A percentile compares a stretch with the other conserved stretches of the same genome.
phyloP scores from a whole-genome alignment of 2,888 invertebrate species.

The Lycophotia porphyrea region DNA sequence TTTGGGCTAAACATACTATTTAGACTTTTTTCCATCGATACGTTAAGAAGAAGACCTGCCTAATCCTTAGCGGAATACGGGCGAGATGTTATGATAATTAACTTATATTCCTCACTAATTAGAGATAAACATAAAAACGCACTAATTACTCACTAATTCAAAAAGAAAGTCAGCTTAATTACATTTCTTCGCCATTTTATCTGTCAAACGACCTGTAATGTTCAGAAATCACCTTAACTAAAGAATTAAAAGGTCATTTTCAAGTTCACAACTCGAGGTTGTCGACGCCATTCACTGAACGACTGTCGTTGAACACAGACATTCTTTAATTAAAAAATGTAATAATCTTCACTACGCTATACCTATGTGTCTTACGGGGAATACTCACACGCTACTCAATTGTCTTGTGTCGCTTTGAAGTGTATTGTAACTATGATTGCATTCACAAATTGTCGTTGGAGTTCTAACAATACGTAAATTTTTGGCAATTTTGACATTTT shows the following conservation, averaged over 20 bases:
- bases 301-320: slow-evolving; percentile 7
- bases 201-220: background rate
- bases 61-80: too few relatives aligned
- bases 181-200: background rate
- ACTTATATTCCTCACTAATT: background rate
- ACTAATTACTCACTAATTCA: background rate
- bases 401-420: too few relatives aligned
- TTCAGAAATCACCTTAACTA: background rate
- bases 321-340: slow-evolving; percentile 33
- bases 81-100: too few relatives aligned
- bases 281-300: slow-evolving; percentile 10
- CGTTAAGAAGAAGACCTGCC: too few relatives aligned
- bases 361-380: background rate
- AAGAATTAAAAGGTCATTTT: background rate
- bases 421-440: too few relatives aligned
- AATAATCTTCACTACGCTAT: background rate
- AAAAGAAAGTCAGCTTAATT: background rate
- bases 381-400: background rate
- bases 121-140: background rate
- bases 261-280: background rate
- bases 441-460: too few relatives aligned
- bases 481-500: too few relatives aligned
- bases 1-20: too few relatives aligned
- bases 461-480: too few relatives aligned
- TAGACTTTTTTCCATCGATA: too few relatives aligned